phyloP scores from a whole-genome alignment of 2,113 vertebrate species.

The Cyanoramphus novaezelandiae region DNA sequence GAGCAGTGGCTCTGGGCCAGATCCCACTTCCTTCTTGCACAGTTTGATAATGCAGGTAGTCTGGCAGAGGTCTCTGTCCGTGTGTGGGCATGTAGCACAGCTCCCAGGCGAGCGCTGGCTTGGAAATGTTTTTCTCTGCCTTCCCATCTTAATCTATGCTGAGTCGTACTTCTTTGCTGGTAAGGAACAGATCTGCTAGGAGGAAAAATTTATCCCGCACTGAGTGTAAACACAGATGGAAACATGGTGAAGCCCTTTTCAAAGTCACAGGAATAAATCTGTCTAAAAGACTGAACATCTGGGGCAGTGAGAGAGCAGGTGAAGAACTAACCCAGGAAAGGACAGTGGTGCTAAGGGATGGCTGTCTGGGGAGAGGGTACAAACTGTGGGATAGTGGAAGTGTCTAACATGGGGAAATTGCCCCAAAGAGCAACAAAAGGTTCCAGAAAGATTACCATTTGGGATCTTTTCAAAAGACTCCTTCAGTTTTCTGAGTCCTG shows the following conservation, averaged over 20 bases:
- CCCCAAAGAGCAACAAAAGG: not conserved
- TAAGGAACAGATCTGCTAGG: conserved; percentile 12
- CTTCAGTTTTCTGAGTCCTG: not conserved
- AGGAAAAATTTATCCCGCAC: conserved; percentile 4
- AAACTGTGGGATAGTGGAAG: not conserved
- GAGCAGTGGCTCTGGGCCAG: not conserved
- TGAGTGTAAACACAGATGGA: conserved; percentile 47
- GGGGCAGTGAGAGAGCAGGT: not conserved
- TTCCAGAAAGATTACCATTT: not conserved
- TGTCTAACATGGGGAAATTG: not conserved
- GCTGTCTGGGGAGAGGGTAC: not conserved
- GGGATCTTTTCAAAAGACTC: not conserved
- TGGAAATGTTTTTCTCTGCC: not conserved
- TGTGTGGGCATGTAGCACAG: not conserved
- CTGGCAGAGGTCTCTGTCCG: not conserved
- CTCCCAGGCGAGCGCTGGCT: not conserved
- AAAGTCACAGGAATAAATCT: conserved; percentile 34
- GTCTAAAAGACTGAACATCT: conserved; percentile 6
- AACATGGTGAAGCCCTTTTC: conserved; percentile 2
- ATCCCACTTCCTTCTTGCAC: not conserved
- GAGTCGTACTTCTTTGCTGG: not conserved
- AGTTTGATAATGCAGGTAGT: not conserved
- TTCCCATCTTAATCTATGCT: conserved; percentile 11
- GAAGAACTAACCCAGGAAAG: not conserved
- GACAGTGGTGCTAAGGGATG: not conserved